Conservation (phyloP, 2,797 vertebrate genomes). For the Anguilla anguilla region DNA sequence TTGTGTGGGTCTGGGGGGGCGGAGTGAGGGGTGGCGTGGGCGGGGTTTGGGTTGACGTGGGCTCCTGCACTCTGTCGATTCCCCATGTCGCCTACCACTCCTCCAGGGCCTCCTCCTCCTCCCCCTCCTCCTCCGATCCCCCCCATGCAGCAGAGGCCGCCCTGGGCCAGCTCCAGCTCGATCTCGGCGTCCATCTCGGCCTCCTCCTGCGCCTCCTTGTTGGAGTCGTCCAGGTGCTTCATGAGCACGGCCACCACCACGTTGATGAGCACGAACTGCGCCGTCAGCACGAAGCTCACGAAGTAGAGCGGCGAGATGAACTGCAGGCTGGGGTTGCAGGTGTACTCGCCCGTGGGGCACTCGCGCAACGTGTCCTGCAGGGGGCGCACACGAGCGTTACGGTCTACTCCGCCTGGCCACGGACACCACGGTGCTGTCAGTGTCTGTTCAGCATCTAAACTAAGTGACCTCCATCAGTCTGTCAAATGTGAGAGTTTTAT, state of each 20-base stretch:
- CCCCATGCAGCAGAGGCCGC: constrained; percentile 85
- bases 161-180: constrained; percentile 91
- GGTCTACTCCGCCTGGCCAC: constrained; percentile 19
- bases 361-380: constrained; percentile 92
- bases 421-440: background rate
- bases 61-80: constrained; percentile 17
- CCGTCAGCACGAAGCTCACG: constrained; percentile 98
- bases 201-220: constrained; percentile 97
- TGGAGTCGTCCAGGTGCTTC: constrained; percentile 98
- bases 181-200: constrained; percentile 98
- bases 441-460: too few species aligned
- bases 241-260: constrained; percentile 99
- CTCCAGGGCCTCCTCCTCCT: constrained; percentile 53
- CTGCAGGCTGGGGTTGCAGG: constrained; percentile 95
- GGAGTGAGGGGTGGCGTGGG: constrained; percentile 46
- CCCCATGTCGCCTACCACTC: constrained; percentile 54
- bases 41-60: constrained; percentile 36
- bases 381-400: background rate
- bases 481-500: background rate
- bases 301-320: constrained; percentile 98
- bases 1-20: constrained; percentile 64
- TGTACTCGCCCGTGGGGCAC: constrained; percentile 87
- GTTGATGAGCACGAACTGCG: constrained; percentile 98
- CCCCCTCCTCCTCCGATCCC: constrained; percentile 66
- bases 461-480: too few species aligned